A percentile compares a stretch with the other conserved stretches of the same genome.
Evolutionary conservation across 2,888 invertebrate genomes (phyloP).

Genomic region (Pediacus dermestoides): DNA sequence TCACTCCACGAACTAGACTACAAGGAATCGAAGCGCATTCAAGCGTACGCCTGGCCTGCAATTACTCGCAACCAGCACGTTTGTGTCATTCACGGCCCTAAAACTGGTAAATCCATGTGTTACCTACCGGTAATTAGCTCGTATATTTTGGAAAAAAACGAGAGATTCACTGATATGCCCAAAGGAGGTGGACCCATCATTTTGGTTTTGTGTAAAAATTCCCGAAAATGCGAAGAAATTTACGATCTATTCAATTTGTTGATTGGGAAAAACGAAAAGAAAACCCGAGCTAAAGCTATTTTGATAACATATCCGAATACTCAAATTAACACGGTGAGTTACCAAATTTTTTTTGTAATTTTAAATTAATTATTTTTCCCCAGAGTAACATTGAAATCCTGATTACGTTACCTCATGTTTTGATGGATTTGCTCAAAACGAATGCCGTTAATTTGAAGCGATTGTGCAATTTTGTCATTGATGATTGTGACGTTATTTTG

Average conservation of each 20-base stretch:
- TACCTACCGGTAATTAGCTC: constrained; percentile 67
- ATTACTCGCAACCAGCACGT: constrained; percentile 63
- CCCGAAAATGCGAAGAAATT: constrained; percentile 55
- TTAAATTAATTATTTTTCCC: constrained; percentile 36
- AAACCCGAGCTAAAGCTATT: constrained; percentile 41
- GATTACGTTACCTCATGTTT: constrained; percentile 63
- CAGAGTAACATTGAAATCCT: constrained; percentile 60
- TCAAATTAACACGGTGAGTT: constrained; percentile 36
- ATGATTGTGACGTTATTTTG: constrained; percentile 65
- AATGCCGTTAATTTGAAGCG: constrained; percentile 58
- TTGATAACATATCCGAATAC: constrained; percentile 49
- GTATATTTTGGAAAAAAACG: constrained; percentile 53
- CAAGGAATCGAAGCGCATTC: constrained; percentile 53
- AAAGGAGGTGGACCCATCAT: constrained; percentile 58
- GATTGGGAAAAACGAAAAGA: constrained; percentile 36
- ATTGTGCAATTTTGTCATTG: constrained; percentile 65
- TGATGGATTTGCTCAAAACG: constrained; percentile 51
- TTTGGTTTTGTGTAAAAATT: constrained; percentile 63
- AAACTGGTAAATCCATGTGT: constrained; percentile 67
- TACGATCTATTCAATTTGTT: constrained; percentile 49
- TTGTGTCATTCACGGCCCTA: constrained; percentile 58
- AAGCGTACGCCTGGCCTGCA: constrained; percentile 69
- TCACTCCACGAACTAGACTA: constrained; percentile 31
- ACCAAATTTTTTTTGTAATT: constrained; percentile 7
- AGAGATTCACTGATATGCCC: constrained; percentile 41